phyloP scores from a whole-genome alignment of 2,797 vertebrate genomes.

The Melanotaenia parkinsoni region DNA sequence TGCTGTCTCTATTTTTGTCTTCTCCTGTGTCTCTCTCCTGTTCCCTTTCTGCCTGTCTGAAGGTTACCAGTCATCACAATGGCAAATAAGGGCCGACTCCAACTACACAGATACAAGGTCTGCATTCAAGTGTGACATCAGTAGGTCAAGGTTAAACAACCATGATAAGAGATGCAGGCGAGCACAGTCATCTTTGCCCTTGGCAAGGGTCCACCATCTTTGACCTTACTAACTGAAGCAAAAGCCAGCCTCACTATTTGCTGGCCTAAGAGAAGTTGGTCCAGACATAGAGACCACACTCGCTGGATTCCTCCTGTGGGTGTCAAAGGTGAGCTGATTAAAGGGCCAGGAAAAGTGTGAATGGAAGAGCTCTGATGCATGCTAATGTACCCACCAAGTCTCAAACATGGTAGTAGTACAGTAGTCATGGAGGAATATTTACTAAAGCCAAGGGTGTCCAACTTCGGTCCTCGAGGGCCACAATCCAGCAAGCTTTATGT shows the following conservation, averaged over 20 bases:
- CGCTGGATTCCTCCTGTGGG: constrained; percentile 16
- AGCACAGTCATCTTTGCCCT: constrained; percentile 42
- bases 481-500: too few relatives aligned
- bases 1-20: constrained; percentile 32
- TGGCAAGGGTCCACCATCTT: constrained; percentile 44
- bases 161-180: constrained; percentile 15
- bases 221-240: constrained; percentile 51
- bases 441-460: constrained; percentile 12
- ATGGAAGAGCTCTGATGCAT: constrained; percentile 43
- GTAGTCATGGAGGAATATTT: constrained; percentile 46
- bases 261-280: constrained; percentile 26
- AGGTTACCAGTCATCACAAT: constrained; percentile 52
- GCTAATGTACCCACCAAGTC: constrained; percentile 23
- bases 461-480: too few relatives aligned
- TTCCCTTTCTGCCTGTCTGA: constrained; percentile 46
- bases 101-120: constrained; percentile 5
- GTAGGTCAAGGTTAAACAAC: constrained; percentile 60
- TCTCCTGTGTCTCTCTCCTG: constrained; percentile 30
- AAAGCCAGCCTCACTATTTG: constrained; percentile 33
- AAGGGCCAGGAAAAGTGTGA: constrained; percentile 41
- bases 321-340: constrained; percentile 42
- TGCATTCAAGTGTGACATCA: constrained; percentile 16
- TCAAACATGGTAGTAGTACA: constrained; percentile 27
- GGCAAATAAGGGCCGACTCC: constrained; percentile 27
- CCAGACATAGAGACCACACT: constrained; percentile 25